A percentile compares a stretch with the other conserved stretches of the same genome.
phyloP scores from a whole-genome alignment of 1,140 invertebrate genomes.

The Trachelipus rathkii region DNA sequence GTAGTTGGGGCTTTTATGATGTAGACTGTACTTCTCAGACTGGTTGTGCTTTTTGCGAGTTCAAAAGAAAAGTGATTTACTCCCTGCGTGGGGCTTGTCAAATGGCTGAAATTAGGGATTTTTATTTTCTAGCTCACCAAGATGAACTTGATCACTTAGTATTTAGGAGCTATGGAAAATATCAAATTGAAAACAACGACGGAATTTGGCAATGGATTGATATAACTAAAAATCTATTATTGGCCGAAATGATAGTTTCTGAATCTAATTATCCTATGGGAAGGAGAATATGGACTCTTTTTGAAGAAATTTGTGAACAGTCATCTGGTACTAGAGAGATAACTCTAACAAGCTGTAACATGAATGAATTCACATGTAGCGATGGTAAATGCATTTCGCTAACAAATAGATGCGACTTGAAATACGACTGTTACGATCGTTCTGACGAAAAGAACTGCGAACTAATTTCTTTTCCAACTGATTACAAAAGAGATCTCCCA shows the following conservation, averaged over 20 bases:
- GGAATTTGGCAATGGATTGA: constrained; percentile 21
- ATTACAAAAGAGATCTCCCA: constrained; percentile 23
- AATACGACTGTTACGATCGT: constrained; percentile 30
- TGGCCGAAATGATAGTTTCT: background rate
- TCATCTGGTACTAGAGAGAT: constrained; percentile 5
- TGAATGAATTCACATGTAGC: constrained; percentile 19
- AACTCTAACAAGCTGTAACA: constrained; percentile 2
- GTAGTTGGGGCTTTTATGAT: background rate
- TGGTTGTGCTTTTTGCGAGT: constrained; percentile 16
- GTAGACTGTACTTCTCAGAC: constrained; percentile 7
- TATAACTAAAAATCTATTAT: background rate
- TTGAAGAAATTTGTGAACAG: constrained; percentile 2
- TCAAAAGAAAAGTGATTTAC: background rate
- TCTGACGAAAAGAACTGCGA: constrained; percentile 33
- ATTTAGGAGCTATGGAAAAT: constrained; percentile 12
- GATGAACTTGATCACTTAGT: background rate
- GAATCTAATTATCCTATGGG: constrained; percentile 23
- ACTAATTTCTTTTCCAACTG: constrained; percentile 17
- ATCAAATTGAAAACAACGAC: constrained; percentile 10
- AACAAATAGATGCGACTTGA: constrained; percentile 19
- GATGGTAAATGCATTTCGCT: constrained; percentile 23
- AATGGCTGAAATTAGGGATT: background rate
- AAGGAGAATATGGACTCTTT: constrained; percentile 10
- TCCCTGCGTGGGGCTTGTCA: constrained; percentile 18
- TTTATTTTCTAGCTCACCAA: constrained; percentile 18